Base-by-base conservation (phyloP, 2,113 vertebrate species). In the Coracopsis vasa region DNA sequence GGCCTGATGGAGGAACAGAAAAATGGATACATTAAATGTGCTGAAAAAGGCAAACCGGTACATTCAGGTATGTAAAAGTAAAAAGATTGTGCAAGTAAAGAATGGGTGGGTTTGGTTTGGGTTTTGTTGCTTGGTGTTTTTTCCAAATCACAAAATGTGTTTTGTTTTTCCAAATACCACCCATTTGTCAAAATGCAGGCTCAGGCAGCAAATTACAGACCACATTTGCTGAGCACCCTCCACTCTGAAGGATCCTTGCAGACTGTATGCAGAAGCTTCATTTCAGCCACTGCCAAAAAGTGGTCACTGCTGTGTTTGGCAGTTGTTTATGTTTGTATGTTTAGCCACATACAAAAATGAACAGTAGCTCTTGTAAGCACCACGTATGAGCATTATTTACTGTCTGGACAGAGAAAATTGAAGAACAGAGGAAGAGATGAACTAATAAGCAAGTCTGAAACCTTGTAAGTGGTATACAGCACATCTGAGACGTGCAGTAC, bases 1-100 rank as follows among this genome's bases (percentile, higher is more conserved):
- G 99, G 99, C 97, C 99, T 99, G 97, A 23, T 2, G 6, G 78
- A 16, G 77, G 35, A 90, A 91, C 23, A 89, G 65, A 80, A 54
- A 84, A 50, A 35, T 10, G 29, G 33, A 53, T 10, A 37, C 0
- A 7, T 62, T 77, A 70, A 62, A 9, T 9, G 25, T 73, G n/a
- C 24, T 54, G 23, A 67, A 91, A 97, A 73, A 62, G 31, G 37
- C 27, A 61, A 92, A 65, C 80, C 45, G 2, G 8, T 47, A 42
- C 31, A 35, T 61, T 80, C 4, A 1, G 20, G 6, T n/a, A 33
- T 5, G 10, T 9, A 42, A 70, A 87, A 83, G 86, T n/a, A 24
- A 62, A 72, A 82, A 37, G 21, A 47, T 5, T 20, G 6, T 23
- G 18, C 37, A 58, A 73, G 47, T 9, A 84, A 70, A 74, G 37